Conservation (phyloP, 2,888 invertebrate genomes). For the Poecilus cupreus region DNA sequence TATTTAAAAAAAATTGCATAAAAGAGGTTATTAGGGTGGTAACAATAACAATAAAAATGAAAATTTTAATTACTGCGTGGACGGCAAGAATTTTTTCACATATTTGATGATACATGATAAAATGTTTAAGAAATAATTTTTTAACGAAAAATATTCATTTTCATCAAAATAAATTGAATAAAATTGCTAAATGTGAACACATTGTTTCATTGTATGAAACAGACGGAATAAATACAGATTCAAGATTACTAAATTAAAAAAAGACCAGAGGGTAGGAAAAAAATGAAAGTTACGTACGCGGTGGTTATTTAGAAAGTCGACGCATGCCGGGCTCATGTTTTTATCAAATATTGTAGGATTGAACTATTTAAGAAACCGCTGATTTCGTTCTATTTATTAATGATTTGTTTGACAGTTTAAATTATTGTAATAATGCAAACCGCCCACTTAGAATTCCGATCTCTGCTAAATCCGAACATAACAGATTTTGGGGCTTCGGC, state of each 20-base stretch:
- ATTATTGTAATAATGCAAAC: neutral
- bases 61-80: no score
- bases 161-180: neutral
- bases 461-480: neutral
- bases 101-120: neutral
- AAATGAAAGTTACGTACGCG: neutral
- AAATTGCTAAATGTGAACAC: neutral
- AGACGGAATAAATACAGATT: neutral
- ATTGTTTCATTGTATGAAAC: neutral
- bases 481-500: neutral
- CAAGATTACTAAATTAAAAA: neutral
- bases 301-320: neutral
- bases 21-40: neutral
- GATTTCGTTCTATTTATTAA: slow-evolving; percentile 14
- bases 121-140: no score
- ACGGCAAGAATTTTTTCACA: neutral
- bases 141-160: no score
- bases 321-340: neutral
- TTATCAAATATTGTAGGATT: neutral
- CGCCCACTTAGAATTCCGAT: no score
- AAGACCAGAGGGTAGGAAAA: neutral
- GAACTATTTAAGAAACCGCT: no score
- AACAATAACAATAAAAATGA: neutral
- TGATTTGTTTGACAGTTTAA: neutral
- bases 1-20: neutral